Base-by-base conservation (phyloP, 2,113 vertebrate species). In the Mirza zaza region DNA sequence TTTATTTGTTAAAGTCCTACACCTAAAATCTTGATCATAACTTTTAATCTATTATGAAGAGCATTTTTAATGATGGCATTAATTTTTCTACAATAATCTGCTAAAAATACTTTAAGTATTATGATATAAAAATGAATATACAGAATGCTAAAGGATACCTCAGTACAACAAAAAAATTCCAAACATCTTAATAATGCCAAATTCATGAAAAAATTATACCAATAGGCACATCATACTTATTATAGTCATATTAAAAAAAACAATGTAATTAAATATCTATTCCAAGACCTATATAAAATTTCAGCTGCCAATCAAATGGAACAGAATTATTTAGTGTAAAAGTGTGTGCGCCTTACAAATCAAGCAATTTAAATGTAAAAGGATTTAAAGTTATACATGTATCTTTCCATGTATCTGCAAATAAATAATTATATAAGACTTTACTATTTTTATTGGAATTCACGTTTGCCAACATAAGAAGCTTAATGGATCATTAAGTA, bases 211-310 rank as follows among this genome's bases (percentile, higher is more conserved):
- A 94, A 86, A 61, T 15, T 86, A 75, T 8, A 59, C 20, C 27
- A 70, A 50, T 27, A 95, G 50, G 17, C 21, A 90, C 6, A 84
- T 14, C 94, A 73, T 55, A 94, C 13, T 65, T 92, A 59, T 65
- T 92, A 59, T 1, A 92, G 23, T 77, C 8, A 89, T 27, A 90
- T 85, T 83, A 89, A 87, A 97, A 96, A 76, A 87, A 87, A 91
- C 18, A 70, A 55, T 75, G 87, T 39, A 8, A 92, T 42, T 80
- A 89, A 96, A 83, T 55, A 89, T 50, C 18, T 87, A 75, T 73
- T 75, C 39, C 52, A 90, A 92, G 34, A 87, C 8, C 29, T 71
- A 80, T 21, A 84, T 1, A 92, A 42, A 97, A 71, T 81, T 70
- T 87, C n/a, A 94, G 25, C 8, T 91, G 11, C 32, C 82, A 88